Conservation (phyloP, 2,888 invertebrate genomes). For the Drosophila fungiperda region DNA sequence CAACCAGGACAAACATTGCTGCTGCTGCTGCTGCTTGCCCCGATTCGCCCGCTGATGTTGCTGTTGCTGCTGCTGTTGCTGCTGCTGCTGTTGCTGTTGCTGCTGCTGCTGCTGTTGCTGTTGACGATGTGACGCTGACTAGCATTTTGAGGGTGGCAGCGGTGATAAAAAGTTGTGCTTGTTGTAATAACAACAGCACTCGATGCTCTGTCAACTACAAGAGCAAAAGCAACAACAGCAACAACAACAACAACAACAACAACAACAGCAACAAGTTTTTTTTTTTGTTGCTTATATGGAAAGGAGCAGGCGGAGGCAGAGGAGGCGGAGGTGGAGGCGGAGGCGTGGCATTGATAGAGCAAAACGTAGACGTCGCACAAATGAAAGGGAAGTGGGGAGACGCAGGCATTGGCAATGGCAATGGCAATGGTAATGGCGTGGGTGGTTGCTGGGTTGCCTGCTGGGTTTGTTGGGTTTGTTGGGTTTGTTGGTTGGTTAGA, state of each 20-base stretch:
- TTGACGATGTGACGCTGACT: constrained; percentile 77
- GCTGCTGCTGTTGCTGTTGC: constrained; percentile 21
- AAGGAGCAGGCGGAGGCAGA: constrained; percentile 8
- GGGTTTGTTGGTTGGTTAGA: constrained; percentile 5
- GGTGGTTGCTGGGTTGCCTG: background rate
- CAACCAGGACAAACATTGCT: constrained; percentile 66
- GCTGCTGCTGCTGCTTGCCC: constrained; percentile 36
- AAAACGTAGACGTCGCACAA: background rate
- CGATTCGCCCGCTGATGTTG: constrained; percentile 36
- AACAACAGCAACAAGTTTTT: constrained; percentile 39
- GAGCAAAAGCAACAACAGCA: constrained; percentile 20
- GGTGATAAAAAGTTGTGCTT: constrained; percentile 79
- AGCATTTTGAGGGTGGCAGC: constrained; percentile 76
- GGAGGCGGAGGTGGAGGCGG: background rate
- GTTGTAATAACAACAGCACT: constrained; percentile 75
- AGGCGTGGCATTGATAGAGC: constrained; percentile 51
- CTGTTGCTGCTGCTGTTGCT: constrained; percentile 15
- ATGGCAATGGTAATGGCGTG: background rate
- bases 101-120: constrained; percentile 38
- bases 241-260: constrained; percentile 10
- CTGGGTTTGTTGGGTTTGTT: too few species aligned
- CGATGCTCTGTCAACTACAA: constrained; percentile 57
- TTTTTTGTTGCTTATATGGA: constrained; percentile 14
- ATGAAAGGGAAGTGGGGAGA: background rate
- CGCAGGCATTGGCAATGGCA: background rate